These are phyloP conservation scores for Perccottus glenii DNA, from an alignment of 2,113 vertebrate species.

Conservation along the genomic window DNA sequence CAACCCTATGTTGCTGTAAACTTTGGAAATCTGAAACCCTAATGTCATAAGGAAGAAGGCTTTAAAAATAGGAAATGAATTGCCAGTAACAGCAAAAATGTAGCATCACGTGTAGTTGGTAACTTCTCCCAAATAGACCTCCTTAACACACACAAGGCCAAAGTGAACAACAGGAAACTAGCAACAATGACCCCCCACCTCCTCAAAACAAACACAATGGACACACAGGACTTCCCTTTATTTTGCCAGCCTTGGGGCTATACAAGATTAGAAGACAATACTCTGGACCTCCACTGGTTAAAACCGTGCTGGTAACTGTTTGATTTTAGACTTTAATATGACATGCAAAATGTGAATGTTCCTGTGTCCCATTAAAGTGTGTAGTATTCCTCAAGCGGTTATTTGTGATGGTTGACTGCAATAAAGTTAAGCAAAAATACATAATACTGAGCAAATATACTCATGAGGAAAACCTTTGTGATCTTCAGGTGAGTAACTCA, in stretches of 20 bases:
- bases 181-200: constrained; percentile 62
- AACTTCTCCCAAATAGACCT: constrained; percentile 51
- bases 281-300: no score
- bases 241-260: not conserved
- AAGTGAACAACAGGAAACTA: constrained; percentile 71
- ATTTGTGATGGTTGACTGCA: no score
- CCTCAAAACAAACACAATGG: constrained; percentile 6
- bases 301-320: no score
- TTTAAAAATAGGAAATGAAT: constrained; percentile 52
- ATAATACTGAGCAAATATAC: no score
- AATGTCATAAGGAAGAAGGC: constrained; percentile 1
- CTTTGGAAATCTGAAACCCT: not conserved
- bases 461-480: not conserved
- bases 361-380: no score
- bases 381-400: no score
- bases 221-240: constrained; percentile 25
- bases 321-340: no score
- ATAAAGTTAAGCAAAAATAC: no score
- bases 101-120: constrained; percentile 3
- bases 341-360: no score
- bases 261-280: not conserved
- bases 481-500: not conserved
- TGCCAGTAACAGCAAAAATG: constrained; percentile 6
- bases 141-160: constrained; percentile 35
- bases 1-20: not conserved